Evolutionary conservation across 2,113 vertebrate genomes (phyloP), one percentile per base, ranked within the genome.

Genomic region (Shinisaurus crocodilurus): DNA sequence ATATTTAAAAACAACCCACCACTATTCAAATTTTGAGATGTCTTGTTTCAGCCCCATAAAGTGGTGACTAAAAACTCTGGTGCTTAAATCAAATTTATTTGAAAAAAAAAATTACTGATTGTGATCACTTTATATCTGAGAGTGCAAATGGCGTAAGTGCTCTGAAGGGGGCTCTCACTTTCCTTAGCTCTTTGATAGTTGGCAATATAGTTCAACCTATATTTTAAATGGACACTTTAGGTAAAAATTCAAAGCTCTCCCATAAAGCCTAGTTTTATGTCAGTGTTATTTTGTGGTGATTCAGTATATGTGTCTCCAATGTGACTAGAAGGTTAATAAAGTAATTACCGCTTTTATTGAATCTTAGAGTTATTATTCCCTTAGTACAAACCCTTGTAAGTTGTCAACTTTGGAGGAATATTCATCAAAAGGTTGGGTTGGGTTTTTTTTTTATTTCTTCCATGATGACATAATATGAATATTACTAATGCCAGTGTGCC

Each of bases 271-370:
- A 75, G 89, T 90, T 91, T 87, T 87, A 89, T 86, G 89, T 89
- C 75, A 80, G 6, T 80, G 32, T 90, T 95, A 85, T 91, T 94
- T 95, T 91, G 88, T 81, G 89, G 88, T 96, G 91, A 94, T 94
- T 94, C 90, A 93, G 74, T 91, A 12, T 92, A 82, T 90, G 86
- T 94, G 90, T 90, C 92, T 95, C 81, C 92, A 93, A 92, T 96
- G 92, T 92, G 95, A 95, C 89, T 95, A 6, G 87, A 95, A 96
- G 95, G 95, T 96, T 96, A 91, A 95, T 96, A 93, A 96, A 95
- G 90, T 95, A 96, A 96, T 96, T 97, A 94, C 93, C 84, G 81
- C 89, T 96, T 96, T 96, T 96, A 96, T 95, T 94, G 93, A 96
- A 96, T 96, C 92, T 96, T 95, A 74, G 94, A 96, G 90, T 95